Percentiles rank a stretch among this genome's conserved stretches.
phyloP scores from a whole-genome alignment of 2,797 vertebrate species.

The Vireo griseus region DNA sequence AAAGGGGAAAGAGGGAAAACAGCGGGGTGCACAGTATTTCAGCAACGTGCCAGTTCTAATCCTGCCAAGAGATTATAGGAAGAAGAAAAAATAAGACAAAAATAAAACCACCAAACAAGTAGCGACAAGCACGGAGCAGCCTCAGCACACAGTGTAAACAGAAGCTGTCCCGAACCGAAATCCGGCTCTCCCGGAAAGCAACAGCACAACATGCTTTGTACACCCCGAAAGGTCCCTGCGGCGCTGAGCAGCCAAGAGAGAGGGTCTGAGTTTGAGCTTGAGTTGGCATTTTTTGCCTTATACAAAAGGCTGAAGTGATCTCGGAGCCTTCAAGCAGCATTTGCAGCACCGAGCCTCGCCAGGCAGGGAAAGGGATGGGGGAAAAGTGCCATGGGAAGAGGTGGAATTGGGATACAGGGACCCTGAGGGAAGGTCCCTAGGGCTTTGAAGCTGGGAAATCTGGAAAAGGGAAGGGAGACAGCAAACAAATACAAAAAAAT shows the following conservation, averaged over 20 bases:
- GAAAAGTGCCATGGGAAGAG: background rate
- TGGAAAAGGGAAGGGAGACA: background rate
- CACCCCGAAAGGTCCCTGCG: background rate
- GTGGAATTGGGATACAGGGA: background rate
- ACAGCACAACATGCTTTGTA: conserved; percentile 49
- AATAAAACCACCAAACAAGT: conserved; percentile 29
- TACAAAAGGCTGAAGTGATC: conserved; percentile 5
- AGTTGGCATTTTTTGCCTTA: background rate
- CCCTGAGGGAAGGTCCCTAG: background rate
- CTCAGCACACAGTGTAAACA: conserved; percentile 53
- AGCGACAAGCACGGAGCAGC: conserved; percentile 60
- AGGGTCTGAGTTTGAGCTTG: background rate
- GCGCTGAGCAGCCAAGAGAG: background rate
- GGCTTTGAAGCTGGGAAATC: background rate
- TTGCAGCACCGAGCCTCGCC: conserved; percentile 26
- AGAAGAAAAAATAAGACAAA: background rate
- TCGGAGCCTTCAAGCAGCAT: conserved; percentile 25
- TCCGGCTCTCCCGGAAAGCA: conserved; percentile 49
- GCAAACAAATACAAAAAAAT: background rate
- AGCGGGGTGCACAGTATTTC: background rate
- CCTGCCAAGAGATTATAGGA: conserved; percentile 38
- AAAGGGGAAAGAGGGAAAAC: background rate
- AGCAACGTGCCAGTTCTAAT: conserved; percentile 45
- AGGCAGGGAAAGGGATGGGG: background rate
- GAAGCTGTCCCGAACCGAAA: conserved; percentile 41